Evolutionary conservation across 2,888 invertebrate species (phyloP), one percentile per base, ranked within the genome.

Genomic region (Pristionchus entomophagus): DNA sequence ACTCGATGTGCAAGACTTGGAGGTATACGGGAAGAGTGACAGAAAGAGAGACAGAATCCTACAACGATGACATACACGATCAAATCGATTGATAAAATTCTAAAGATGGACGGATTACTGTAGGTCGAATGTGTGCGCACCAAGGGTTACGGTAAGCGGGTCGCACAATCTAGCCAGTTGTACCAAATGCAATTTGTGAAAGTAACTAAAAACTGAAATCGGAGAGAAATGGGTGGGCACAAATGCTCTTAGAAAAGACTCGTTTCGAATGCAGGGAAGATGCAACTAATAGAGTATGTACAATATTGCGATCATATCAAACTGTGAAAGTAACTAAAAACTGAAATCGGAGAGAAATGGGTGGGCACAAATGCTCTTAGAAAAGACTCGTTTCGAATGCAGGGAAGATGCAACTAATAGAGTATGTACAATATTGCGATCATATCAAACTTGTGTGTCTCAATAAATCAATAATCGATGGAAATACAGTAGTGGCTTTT

Each of bases 161-260:
- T 38, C 19, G 35, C 59, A 59, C 59, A 81, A 56, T 41, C 59
- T 53, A 41, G 29, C 56, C 41, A 82, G 51, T 82, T 59, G 82
- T 53, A 56, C 82, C 35, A 82, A n/a, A 65, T 38, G 35, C 29
- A 49, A 41, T 35, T 65, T 69, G 45, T 32, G 29, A 69, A 82
- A 65, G 59, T 32, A 29, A 51, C 65, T 41, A 49, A 51, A n/a
- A 45, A 59, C 84, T 84, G 53, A 85, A 78, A 59, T n/a, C 35
- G 84, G 41, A 3, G 26, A n/a, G n/a, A n/a, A n/a, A n/a, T n/a
- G n/a, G n/a, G n/a, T n/a, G 56, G 41, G 59, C 29, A 38, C 38
- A 78, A 85, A 85, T 78, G 78, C 77, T 62, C 85, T 85, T 49
- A 62, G 78, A 53, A 84, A 45, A 85, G 49, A 77, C 77, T 41